Evolutionary conservation across 2,888 invertebrate species (phyloP), one percentile per base, ranked within the genome.

Genomic region (Buathra laborator): DNA sequence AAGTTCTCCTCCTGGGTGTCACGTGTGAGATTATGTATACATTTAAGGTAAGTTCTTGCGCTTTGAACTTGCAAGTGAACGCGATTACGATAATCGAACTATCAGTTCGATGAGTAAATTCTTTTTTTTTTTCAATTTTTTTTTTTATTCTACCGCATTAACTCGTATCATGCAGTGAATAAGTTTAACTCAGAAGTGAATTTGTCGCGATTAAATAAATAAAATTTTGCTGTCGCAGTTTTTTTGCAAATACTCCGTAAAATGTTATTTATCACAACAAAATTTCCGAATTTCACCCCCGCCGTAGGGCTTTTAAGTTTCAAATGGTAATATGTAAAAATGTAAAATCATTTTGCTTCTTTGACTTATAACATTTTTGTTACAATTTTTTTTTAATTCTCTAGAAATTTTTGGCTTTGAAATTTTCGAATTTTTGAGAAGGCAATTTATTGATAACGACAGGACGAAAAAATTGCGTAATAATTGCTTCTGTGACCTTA

Each of bases 1-100:
- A 89, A 92, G 90, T 89, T 90, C 90, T 90, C 90, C 80, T 85
- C 85, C 80, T 72, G 85, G 85, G 80, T 86, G 86, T 86, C 84
- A 87, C 85, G 83, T 85, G 85, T 86, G 82, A 89, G 90, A 93
- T 91, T 92, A 93, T 93, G 93, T 93, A 92, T 89, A 91, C 91
- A 89, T 87, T 92, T 89, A 91, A 93, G 93, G 93, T 93, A 90
- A 91, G 93, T 90, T 78, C 67, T 10, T 32, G 59, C 43, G 62
- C 51, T 70, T 53, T 19, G 19, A 67, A 59, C 16, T 44, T 29
- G 48, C 29, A 37, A 48, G 29, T 46, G 56, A 74, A 46, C 16
- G 64, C 14, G 44, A 64, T 46, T 64, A 64, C 37, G 48, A 64
- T 14, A 46, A 24, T 56, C 56, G 56, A 24, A 56, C 10, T 6